Conservation (phyloP, 2,888 invertebrate species). For the Tethea ocularis region DNA sequence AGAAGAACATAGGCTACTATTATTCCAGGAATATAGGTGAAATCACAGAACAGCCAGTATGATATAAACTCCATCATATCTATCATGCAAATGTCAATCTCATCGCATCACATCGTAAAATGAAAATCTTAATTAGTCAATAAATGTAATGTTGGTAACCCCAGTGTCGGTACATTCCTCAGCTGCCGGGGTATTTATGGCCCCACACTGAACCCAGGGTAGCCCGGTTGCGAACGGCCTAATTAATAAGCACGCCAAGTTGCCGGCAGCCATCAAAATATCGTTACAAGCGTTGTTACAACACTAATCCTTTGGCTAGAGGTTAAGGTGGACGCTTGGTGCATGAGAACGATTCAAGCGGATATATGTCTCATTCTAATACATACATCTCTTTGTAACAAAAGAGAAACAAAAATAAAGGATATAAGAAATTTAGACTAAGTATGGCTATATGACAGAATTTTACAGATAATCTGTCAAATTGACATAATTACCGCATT, state of each 20-base stretch:
- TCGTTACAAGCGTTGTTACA: slow-evolving; percentile 41
- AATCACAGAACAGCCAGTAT: too few species aligned
- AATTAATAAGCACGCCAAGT: slow-evolving; percentile 45
- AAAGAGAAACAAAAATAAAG: too few species aligned
- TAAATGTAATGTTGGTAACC: neutral
- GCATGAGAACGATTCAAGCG: neutral
- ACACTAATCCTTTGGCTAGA: slow-evolving; percentile 30
- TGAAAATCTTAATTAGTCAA: neutral
- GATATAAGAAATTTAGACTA: too few species aligned
- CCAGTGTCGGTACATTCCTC: neutral
- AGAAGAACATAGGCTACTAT: too few species aligned
- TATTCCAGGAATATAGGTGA: too few species aligned
- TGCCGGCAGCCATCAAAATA: slow-evolving; percentile 44
- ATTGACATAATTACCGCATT: too few species aligned
- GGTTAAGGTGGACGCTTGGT: neutral
- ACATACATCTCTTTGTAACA: too few species aligned
- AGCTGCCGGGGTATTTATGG: neutral
- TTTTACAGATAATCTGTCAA: too few species aligned
- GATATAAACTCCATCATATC: neutral
- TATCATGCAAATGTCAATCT: slow-evolving; percentile 24
- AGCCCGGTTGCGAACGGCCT: slow-evolving; percentile 26
- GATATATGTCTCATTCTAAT: neutral
- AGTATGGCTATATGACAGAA: too few species aligned
- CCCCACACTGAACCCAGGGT: slow-evolving; percentile 18
- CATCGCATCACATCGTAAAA: slow-evolving; percentile 23